Evolutionary conservation across 2,888 invertebrate genomes (phyloP), one percentile per base, ranked within the genome.

Genomic region (Trissoscelio sp.): DNA sequence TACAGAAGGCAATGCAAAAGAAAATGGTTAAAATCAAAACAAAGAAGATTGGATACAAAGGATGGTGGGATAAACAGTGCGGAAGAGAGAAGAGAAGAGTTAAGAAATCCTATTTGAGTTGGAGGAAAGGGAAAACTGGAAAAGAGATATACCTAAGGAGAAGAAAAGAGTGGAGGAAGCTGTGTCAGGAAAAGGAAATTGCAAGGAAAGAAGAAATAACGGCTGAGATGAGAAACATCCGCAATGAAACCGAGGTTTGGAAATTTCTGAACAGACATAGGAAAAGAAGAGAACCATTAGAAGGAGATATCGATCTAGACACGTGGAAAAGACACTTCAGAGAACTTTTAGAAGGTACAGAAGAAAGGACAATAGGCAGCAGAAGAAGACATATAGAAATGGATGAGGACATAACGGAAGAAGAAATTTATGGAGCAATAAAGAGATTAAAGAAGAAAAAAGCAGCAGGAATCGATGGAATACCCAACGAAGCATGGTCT

Each of bases 41-140:
- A 7, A 53, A 37, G 18, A 69, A 67, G 60, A 16, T 73, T 5
- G 73, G 57, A 16, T 74, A 39, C 37, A 74, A 46, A 57, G 16
- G 3, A 0, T 57, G 58, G 55, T 70, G 58, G 57, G 70, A 70
- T 24, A 70, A 48, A 24, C 11, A 18, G 7, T 70, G 57, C 12
- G 14, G 20, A 7, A 42, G 37, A 11, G 16, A 9, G 7, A 70
- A 70, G 44, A 69, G 39, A 11, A 39, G 46, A 16, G 66, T 74
- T 16, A 66, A 74, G 16, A 66, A 48, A 4, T 3, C 11, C 11
- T 66, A 48, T 6, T 5, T 11, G 9, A 46, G 66, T 16, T 64
- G 64, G 46, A 74, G 11, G 20, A 34, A 39, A 55, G 24, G 46
- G 14, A 66, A 57, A 34, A 9, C 1, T 3, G 24, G 28, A 3